Conservation (phyloP, 2,888 invertebrate genomes). For the Allygus modestus region DNA sequence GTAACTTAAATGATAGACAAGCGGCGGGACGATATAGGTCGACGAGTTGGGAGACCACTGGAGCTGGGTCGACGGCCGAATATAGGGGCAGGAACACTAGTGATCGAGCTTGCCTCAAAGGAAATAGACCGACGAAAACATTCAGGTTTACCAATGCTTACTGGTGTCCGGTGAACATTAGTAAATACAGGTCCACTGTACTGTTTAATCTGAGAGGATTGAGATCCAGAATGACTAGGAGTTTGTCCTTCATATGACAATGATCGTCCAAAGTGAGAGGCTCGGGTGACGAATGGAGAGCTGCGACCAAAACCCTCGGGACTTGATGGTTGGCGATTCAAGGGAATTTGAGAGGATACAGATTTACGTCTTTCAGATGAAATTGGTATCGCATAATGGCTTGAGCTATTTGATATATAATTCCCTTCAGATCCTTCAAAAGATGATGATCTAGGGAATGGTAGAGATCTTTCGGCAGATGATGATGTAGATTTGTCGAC, state of each 20-base stretch:
- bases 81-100: neutral
- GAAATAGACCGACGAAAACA: neutral
- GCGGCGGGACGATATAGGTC: slow-evolving; percentile 22
- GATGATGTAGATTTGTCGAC: neutral
- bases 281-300: neutral
- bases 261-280: neutral
- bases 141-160: neutral
- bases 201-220: neutral
- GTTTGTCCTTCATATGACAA: neutral
- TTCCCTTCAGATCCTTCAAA: neutral
- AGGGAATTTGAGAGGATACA: neutral
- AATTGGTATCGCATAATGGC: neutral
- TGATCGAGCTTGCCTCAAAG: neutral
- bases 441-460: neutral
- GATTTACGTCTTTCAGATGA: neutral
- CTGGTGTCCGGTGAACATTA: neutral
- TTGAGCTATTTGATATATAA: neutral
- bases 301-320: neutral
- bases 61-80: slow-evolving; percentile 14
- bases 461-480: neutral
- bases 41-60: slow-evolving; percentile 1
- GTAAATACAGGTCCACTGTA: neutral
- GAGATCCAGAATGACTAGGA: neutral
- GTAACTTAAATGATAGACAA: slow-evolving; percentile 37
- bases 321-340: neutral